Evolutionary conservation across 1,140 invertebrate species (phyloP), one percentile per base, ranked within the genome.

Genomic region (Augochlora pura): DNA sequence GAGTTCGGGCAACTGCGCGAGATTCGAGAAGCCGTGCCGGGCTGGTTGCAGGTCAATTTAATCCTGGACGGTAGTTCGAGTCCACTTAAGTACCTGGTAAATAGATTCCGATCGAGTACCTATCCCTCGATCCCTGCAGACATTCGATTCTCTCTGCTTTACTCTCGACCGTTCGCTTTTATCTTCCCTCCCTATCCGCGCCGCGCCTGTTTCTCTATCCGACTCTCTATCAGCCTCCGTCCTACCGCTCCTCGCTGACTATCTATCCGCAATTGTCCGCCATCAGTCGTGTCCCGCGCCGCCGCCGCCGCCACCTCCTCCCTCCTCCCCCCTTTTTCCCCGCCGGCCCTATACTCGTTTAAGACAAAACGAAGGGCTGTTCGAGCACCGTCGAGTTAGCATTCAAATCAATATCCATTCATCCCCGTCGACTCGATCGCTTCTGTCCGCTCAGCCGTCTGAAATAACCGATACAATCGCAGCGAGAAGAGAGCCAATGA

Each of bases 51-150:
- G 84, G 82, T 88, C 82, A 87, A 88, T 88, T 87, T 84, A 87
- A 88, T 87, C 82, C 86, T 82, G 84, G 78, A 60, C 71, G 84
- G 78, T 87, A 86, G 81, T 84, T 80, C 78, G 74, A 86, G 83
- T 86, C 81, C 80, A 87, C 72, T 86, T 88, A 87, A 87, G 86
- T 81, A 85, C 66, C 84, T 81, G 77, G 87, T 86, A 88, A 88
- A 88, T 87, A 87, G 86, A 88, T 88, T 88, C 82, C 86, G 82
- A 88, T 88, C 80, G 84, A 86, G 84, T 77, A 79, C 78, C 71
- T 65, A 74, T 77, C 70, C 70, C 85, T 80, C 77, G 75, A 85
- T 87, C 83, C 79, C 77, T 69, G 74, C 80, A 77, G 82, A 82
- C 80, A 81, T 86, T 85, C 83, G 85, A 85, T 87, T 81, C 81